A percentile compares a stretch with the other conserved stretches of the same genome.
Conservation (phyloP, 2,888 invertebrate genomes). For the Acanthosepion lycidas region DNA sequence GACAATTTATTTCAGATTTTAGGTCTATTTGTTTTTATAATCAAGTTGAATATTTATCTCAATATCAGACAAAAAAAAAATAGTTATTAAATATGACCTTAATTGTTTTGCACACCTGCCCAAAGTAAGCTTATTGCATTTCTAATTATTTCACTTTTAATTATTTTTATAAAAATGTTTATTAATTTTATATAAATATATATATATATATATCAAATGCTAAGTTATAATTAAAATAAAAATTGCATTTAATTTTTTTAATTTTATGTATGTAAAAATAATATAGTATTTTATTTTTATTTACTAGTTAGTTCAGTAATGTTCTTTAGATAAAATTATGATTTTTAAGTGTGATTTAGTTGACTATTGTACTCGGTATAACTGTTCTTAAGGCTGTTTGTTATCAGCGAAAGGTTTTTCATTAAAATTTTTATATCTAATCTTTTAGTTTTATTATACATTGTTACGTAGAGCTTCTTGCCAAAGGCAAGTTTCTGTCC, state of each 20-base stretch:
- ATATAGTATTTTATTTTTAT: too few species aligned
- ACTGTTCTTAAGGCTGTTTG: not conserved
- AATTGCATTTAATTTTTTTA: too few species aligned
- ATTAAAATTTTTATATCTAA: not conserved
- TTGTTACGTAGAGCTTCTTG: not conserved
- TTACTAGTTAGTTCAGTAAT: too few species aligned
- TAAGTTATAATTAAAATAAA: too few species aligned
- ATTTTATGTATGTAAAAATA: too few species aligned
- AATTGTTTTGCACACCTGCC: not conserved
- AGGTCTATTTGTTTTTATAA: not conserved
- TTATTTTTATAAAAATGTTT: not conserved
- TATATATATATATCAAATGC: too few species aligned
- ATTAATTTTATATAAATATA: too few species aligned
- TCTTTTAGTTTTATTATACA: not conserved
- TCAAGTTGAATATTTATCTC: not conserved
- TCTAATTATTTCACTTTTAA: not conserved
- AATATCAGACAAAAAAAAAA: too few species aligned
- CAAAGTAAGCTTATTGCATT: not conserved
- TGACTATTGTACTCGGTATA: not conserved
- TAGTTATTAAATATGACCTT: not conserved
- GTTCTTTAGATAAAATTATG: too few species aligned
- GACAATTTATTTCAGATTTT: not conserved
- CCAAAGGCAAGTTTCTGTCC: constrained; percentile 2
- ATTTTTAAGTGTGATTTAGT: not conserved
- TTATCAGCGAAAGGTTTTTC: not conserved